Base-by-base conservation (phyloP, 2,797 vertebrate genomes). In the Calcarius lapponicus region DNA sequence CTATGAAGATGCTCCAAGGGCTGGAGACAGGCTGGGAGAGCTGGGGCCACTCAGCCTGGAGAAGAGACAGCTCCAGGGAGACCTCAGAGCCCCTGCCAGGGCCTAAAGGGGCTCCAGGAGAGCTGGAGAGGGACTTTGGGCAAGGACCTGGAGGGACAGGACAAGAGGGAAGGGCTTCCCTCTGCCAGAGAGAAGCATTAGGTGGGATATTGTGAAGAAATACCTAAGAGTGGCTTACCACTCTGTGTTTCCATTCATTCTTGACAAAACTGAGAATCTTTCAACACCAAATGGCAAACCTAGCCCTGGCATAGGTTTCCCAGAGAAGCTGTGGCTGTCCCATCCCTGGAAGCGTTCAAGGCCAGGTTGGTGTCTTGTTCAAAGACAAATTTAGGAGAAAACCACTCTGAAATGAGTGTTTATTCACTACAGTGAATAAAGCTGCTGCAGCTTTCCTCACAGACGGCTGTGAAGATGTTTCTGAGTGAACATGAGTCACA, bases 401-500 rank as follows among this genome's bases (percentile, higher is more conserved):
- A 53, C 2, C 48, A 18, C 7, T 29, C 11, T 78, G 48, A 43
- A 64, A 64, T 64, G 15, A 53, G 12, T 8, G 31, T 43, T 78
- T 64, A 40, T 69, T 78, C 54, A 32, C 21, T 32, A 2, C 31
- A 18, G 26, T 2, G n/a, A 69, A 14, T 34, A 54, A 66, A 70
- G 38, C 32, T 62, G 75, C 31, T 31, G 10, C 43, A 50, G 13
- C 18, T 85, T 78, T 84, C 43, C 69, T 54, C 45, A 12, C 70
- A 45, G 60, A 22, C 5, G 3, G 34, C 54, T 70, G 34, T 22
- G 72, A 62, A 40, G 86, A 31, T 45, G 58, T 32, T 42, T 56
- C 43, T 21, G 5, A 8, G 16, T 0, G 43, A 24, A 32, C 3
- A 1, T 0, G 1, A 51, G 17, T 13, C 38, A 2, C 21, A 6